Conservation (phyloP, 37 sponge, comb jelly and placozoan genomes). For the Amphimedon queenslandica region DNA sequence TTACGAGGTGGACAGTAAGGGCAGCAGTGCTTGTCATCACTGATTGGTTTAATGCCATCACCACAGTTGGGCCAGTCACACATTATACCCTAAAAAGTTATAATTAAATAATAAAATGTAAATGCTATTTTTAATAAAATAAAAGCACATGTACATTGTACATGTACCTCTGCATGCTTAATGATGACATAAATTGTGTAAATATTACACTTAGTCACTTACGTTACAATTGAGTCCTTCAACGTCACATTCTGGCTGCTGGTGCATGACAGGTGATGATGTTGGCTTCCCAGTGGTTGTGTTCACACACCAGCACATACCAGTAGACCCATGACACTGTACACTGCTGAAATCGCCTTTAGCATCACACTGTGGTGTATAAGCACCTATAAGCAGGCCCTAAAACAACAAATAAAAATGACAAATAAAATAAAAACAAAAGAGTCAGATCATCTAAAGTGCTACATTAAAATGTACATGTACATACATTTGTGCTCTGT, state of each 20-base stretch:
- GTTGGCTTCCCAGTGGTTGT: conserved; percentile 28
- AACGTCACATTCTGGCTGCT: background rate
- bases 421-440: too few species aligned
- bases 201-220: background rate
- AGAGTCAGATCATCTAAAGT: too few species aligned
- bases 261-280: background rate
- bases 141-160: conserved; percentile 1
- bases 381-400: conserved; percentile 21
- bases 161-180: background rate
- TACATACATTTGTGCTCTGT: background rate
- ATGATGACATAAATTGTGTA: background rate
- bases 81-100: background rate
- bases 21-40: conserved; percentile 1
- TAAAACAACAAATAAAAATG: background rate
- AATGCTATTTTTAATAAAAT: background rate
- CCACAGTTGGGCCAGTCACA: conserved; percentile 20
- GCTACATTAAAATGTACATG: background rate
- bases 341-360: conserved; percentile 31
- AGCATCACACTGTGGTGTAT: conserved; percentile 36
- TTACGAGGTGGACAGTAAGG: background rate
- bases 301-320: conserved; percentile 72
- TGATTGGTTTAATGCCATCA: background rate
- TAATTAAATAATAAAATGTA: background rate
- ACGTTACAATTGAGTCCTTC: background rate
- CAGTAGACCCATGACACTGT: conserved; percentile 56